Evolutionary conservation across 2,888 invertebrate species (phyloP), one percentile per base, ranked within the genome.

Genomic region (Melolontha melolontha): DNA sequence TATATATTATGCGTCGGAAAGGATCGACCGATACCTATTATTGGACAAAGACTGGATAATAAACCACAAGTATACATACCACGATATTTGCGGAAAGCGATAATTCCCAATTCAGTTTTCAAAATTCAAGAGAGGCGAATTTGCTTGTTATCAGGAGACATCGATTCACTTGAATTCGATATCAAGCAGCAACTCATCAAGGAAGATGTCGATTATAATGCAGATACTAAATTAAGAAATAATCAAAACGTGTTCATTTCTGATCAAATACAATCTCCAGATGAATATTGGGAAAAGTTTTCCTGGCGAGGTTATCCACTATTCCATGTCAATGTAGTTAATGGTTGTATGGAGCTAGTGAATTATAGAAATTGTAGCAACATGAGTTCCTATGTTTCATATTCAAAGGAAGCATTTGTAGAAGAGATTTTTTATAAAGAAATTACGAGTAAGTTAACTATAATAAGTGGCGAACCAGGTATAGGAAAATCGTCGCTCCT

Each of bases 81-180:
- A 11, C 22, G 55, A 27, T 57, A 41, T 17, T 22, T 57, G 8
- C 42, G 55, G 1, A 42, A 57, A 22, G 10, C 17, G 1, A 6
- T 42, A 7, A 17, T 55, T 40, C 16, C 40, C 7, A 5, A 55
- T 5, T 29, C 29, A 6, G 6, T 29, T 6, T 29, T 29, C 29
- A 11, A 54, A 54, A 40, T 10, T 1, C 14, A 11, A 29, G 2
- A 2, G 11, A n/a, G 2, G 11, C 29, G 11, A 8, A 14, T 42
- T 6, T n/a, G 8, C 14, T 27, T 59, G 1, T 7, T 59, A n/a
- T 44, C 44, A 5, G 59, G 59, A 10, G 59, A 57, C n/a, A 12
- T 44, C 5, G 34, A 29, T 44, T 22, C 29, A 1, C 34, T 59
- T n/a, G 14, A 59, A 17, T 22, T 42, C 2, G 40, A 17, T 7